Evolutionary conservation across 2,888 invertebrate genomes (phyloP), one percentile per base, ranked within the genome.

Genomic region (Cylindroiulus punctatus): DNA sequence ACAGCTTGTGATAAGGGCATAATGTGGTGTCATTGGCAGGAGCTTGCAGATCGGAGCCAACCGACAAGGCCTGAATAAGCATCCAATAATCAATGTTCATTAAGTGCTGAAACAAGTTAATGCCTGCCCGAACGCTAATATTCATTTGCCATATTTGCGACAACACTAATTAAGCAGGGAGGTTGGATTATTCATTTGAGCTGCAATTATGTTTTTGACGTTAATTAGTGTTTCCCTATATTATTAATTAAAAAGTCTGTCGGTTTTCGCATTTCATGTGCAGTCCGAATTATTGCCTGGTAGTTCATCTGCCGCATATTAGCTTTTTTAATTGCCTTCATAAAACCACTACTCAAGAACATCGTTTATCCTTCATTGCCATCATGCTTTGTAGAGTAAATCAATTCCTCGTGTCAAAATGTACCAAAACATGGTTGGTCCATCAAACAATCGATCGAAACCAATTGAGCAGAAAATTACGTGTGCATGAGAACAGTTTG

Each of bases 51-150:
- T 17, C 10, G 42, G 42, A 44, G 10, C 44, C 10, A 44, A 44
- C 3, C 44, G 1, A 17, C 12, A 1, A 57, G 57, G n/a, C 7
- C 2, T 4, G 36, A 36, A 36, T 36, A 36, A 36, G 36, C 19
- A 57, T 19, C n/a, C n/a, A 57, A 57, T 57, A 57, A 57, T 57
- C n/a, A 57, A 57, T 57, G 57, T n/a, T 57, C n/a, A 57, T n/a
- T 19, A 19, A 7, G 57, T 57, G 57, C 19, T 57, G 57, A 7
- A 19, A n/a, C n/a, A n/a, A 57, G 57, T 8, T 57, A 57, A n/a
- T 19, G 1, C 7, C n/a, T 19, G 1, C 7, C n/a, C 19, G 19
- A n/a, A 57, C 14, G n/a, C 57, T 8, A 57, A n/a, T 57, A n/a
- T n/a, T 57, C n/a, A 47, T 47, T 17, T 12, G 14, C 47, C 47